phyloP scores from a whole-genome alignment of 2,888 invertebrate species.

The Hyalella azteca region DNA sequence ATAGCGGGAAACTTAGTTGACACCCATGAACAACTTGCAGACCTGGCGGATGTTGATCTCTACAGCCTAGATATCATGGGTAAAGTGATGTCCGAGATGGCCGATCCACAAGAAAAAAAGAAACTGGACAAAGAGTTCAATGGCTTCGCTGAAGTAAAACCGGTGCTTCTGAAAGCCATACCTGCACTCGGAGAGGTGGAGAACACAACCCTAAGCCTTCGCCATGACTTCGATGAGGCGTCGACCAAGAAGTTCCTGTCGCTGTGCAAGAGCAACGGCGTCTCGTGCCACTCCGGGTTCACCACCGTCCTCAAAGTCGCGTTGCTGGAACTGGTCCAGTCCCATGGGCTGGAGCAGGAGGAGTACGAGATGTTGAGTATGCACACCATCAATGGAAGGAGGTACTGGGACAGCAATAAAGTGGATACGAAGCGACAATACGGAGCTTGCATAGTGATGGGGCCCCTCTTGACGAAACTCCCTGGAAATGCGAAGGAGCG shows the following conservation, averaged over 20 bases:
- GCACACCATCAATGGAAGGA: slow-evolving; percentile 45
- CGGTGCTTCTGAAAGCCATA: not conserved
- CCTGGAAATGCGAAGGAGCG: not conserved
- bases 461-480: not conserved
- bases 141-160: not conserved
- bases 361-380: slow-evolving; percentile 30
- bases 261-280: slow-evolving; percentile 14
- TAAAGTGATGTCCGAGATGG: not conserved
- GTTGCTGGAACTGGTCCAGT: slow-evolving; percentile 39
- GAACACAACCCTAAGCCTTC: not conserved
- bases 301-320: slow-evolving; percentile 40
- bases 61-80: not conserved
- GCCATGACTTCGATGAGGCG: not conserved
- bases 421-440: not conserved
- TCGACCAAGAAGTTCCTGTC: not conserved
- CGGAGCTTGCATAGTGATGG: not conserved
- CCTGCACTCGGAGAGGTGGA: not conserved
- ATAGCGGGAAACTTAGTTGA: slow-evolving; percentile 9
- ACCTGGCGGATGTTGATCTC: not conserved
- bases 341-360: not conserved
- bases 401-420: slow-evolving; percentile 33
- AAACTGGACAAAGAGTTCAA: no score
- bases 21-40: slow-evolving; percentile 31
- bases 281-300: slow-evolving; percentile 41
- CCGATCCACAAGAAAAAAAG: not conserved